Base-by-base conservation (phyloP, 2,113 vertebrate species). In the Haliaeetus leucogaster region DNA sequence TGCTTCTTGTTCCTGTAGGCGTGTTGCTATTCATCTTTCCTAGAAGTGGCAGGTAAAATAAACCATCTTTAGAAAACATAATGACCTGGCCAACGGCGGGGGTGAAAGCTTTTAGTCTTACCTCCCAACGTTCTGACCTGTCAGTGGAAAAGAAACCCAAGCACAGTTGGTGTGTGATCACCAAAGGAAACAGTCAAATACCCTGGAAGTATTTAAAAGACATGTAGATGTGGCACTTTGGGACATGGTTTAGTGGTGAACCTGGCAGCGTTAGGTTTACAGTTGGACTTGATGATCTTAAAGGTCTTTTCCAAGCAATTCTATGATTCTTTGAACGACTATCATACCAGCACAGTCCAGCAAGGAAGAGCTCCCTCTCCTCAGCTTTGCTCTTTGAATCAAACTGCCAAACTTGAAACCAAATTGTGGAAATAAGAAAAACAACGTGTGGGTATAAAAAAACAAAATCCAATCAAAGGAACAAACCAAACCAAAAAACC, bases 111-210 rank as follows among this genome's bases (percentile, higher is more conserved):
- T 34, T 40, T 9, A 4, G 21, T 26, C 29, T 83, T n/a, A 5
- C 8, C 7, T 78, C 59, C 71, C 65, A n/a, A 7, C 12, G 10
- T 53, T 45, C 59, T 63, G 47, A 30, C 45, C 32, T 17, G 7
- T 6, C n/a, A 23, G 2, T 16, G 16, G 26, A 74, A 61, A 11
- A 90, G 45, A 80, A 40, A 32, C 2, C 10, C 10, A 21, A 81
- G 3, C 3, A 5, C 17, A 21, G n/a, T 4, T 59, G 6, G 25
- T 32, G n/a, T 2, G 2, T 50, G 45, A 27, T 15, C 2, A 2
- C 17, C 21, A 48, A 50, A 82, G 32, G 38, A 53, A 90, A 36
- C 5, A 17, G 34, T 67, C 56, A 9, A 79, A 40, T 53, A 65
- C 10, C 18, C 48, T 65, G 48, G 30, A 27, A 9, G 14, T n/a